phyloP scores from a whole-genome alignment of 2,113 vertebrate genomes.

The Syrrhaptes paradoxus region DNA sequence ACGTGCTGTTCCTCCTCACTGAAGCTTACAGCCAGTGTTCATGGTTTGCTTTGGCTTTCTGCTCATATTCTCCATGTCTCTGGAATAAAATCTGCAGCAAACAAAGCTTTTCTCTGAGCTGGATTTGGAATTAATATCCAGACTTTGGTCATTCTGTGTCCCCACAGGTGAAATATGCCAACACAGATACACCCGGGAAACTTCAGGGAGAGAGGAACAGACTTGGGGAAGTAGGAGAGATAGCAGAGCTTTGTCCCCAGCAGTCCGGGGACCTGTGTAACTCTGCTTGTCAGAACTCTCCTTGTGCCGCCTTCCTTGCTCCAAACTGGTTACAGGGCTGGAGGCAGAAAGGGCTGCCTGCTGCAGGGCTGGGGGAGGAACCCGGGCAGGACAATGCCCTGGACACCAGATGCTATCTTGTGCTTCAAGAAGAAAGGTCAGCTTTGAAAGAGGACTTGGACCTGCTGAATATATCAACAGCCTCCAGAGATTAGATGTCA shows the following conservation, averaged over 20 bases:
- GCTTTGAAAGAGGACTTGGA: background rate
- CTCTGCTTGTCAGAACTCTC: background rate
- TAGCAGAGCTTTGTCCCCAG: background rate
- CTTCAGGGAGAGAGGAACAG: background rate
- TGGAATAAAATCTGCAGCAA: background rate
- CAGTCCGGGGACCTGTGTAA: background rate
- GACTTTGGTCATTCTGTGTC: background rate
- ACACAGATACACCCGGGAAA: background rate
- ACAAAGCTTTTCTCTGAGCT: background rate
- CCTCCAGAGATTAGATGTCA: background rate
- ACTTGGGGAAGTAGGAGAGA: background rate
- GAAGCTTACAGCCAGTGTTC: background rate
- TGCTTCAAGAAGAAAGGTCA: background rate
- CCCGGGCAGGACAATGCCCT: rapidly evolving
- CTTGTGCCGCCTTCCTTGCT: rapidly evolving
- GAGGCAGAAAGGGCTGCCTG: background rate
- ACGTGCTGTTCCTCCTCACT: rapidly evolving
- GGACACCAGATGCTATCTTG: background rate
- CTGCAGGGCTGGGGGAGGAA: background rate
- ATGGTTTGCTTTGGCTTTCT: background rate
- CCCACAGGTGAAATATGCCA: background rate
- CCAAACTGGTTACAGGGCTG: background rate
- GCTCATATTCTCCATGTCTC: background rate
- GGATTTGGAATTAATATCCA: background rate
- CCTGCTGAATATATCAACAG: background rate